A percentile compares a stretch with the other conserved stretches of the same genome.
These are phyloP conservation scores for Gymnorhina tibicen DNA, from an alignment of 2,113 vertebrate genomes.

Conservation along the genomic window DNA sequence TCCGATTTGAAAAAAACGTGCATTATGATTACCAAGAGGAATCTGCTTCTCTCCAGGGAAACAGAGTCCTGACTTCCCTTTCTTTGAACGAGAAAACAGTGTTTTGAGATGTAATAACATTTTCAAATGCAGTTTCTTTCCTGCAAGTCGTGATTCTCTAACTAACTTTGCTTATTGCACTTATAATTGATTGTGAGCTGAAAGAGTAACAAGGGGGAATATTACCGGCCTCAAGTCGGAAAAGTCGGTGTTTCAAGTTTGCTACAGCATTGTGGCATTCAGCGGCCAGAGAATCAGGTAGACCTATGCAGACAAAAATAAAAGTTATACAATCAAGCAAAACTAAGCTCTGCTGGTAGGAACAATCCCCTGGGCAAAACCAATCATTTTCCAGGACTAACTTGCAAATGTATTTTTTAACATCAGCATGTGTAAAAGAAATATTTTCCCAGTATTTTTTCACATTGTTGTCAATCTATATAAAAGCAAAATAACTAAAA, in stretches of 20 bases:
- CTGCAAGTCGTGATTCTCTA: background rate
- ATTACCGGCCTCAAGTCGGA: conserved; percentile 26
- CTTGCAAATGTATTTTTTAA: background rate
- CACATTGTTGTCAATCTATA: background rate
- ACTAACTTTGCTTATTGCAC: background rate
- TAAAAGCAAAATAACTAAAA: background rate
- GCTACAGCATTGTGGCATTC: background rate
- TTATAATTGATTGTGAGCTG: background rate
- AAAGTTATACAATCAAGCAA: background rate
- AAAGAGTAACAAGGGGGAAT: background rate
- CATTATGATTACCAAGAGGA: background rate
- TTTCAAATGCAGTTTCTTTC: background rate
- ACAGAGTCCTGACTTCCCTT: background rate
- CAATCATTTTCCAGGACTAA: background rate
- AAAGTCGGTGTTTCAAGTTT: background rate
- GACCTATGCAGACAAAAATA: background rate
- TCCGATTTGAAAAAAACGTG: background rate
- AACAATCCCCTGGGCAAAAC: background rate
- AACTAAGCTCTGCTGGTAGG: background rate
- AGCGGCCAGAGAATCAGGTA: background rate
- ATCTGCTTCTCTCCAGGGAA: background rate
- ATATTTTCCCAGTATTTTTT: background rate
- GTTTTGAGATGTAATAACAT: background rate
- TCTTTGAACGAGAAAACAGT: background rate
- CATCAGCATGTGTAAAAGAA: background rate